phyloP scores from a whole-genome alignment of 2,797 vertebrate genomes.

The Phyllotis vaccarum region DNA sequence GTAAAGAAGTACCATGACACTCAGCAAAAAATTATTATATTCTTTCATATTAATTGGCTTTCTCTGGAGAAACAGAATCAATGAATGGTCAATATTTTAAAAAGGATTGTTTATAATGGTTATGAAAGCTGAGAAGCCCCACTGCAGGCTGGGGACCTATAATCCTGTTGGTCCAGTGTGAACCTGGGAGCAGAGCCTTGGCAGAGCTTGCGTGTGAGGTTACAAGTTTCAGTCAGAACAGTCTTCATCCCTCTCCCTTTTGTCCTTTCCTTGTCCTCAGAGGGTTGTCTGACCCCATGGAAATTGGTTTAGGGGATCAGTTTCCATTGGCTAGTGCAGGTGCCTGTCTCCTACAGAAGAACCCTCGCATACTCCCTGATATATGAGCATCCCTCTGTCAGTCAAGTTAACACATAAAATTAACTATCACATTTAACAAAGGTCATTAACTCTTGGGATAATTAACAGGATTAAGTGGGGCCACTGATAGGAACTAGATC shows the following conservation, averaged over 20 bases:
- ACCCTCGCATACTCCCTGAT: background rate
- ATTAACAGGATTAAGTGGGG: slow-evolving; percentile 26
- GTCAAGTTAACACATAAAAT: slow-evolving; percentile 11
- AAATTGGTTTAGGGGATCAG: background rate
- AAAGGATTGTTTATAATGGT: background rate
- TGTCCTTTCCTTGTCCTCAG: background rate
- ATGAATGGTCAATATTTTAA: background rate
- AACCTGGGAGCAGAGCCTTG: background rate
- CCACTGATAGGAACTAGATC: background rate
- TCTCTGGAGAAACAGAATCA: background rate
- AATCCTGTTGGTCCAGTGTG: background rate
- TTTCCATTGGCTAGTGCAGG: background rate
- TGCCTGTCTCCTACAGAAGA: background rate
- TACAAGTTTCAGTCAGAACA: background rate
- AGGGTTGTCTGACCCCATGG: background rate
- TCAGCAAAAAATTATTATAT: background rate
- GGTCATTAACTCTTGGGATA: slow-evolving; percentile 37
- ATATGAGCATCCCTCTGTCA: background rate
- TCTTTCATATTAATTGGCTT: background rate
- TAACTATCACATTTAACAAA: slow-evolving; percentile 6
- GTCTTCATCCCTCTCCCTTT: background rate
- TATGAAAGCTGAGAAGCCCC: background rate
- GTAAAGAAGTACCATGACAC: background rate
- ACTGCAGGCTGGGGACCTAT: too few relatives aligned
- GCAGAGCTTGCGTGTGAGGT: background rate